Conservation (phyloP, 2,888 invertebrate genomes). For the Tetragnatha montana region DNA sequence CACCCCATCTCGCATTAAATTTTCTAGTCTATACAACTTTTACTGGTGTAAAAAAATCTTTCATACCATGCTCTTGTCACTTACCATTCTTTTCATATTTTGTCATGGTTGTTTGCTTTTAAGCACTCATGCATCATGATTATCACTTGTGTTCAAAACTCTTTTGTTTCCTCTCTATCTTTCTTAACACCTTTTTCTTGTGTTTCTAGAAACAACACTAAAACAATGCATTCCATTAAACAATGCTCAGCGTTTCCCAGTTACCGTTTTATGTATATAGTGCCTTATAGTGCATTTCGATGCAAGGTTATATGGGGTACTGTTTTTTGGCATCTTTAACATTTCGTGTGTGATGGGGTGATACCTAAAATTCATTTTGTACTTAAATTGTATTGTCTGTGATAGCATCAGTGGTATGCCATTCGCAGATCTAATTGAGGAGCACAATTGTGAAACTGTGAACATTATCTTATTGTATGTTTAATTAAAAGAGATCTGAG, state of each 20-base stretch:
- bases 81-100: constrained; percentile 43
- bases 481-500: constrained; percentile 66
- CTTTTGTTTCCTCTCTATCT: constrained; percentile 5
- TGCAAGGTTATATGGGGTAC: constrained; percentile 63
- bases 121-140: background rate
- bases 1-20: constrained; percentile 71
- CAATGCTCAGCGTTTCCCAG: constrained; percentile 47
- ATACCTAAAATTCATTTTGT: constrained; percentile 68
- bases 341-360: constrained; percentile 69
- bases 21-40: constrained; percentile 67
- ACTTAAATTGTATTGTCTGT: constrained; percentile 71
- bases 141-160: constrained; percentile 14
- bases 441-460: constrained; percentile 67
- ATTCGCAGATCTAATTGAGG: constrained; percentile 65
- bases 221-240: constrained; percentile 62
- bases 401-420: constrained; percentile 68
- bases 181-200: background rate
- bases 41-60: constrained; percentile 49
- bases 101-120: constrained; percentile 34
- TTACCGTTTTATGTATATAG: constrained; percentile 58
- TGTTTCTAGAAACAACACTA: constrained; percentile 10
- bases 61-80: constrained; percentile 23
- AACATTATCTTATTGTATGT: constrained; percentile 65
- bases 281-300: constrained; percentile 68
- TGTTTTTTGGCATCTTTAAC: constrained; percentile 55